Percentiles rank a stretch among this genome's conserved stretches.
phyloP scores from a whole-genome alignment of 2,113 vertebrate genomes.

The Zosterops pallidus region DNA sequence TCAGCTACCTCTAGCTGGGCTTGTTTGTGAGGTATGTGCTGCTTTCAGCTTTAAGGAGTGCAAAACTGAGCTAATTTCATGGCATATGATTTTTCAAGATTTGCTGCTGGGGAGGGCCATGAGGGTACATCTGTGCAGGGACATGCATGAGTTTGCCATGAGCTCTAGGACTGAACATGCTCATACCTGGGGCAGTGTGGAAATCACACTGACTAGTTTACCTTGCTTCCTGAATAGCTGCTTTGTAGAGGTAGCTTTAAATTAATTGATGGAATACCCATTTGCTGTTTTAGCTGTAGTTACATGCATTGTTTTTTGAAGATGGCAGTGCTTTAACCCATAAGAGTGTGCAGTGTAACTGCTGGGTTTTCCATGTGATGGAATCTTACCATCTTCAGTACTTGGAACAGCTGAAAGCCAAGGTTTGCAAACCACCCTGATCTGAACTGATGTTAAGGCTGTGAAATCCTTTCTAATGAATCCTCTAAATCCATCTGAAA shows the following conservation, averaged over 20 bases:
- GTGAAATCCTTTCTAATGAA: conserved; percentile 9
- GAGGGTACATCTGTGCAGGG: not conserved
- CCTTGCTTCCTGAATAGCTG: not conserved
- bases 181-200: not conserved
- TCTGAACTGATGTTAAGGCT: not conserved
- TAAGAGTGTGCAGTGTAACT: not conserved
- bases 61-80: not conserved
- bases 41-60: not conserved
- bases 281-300: not conserved
- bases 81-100: not conserved
- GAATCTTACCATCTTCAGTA: rapidly evolving
- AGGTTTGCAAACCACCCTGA: not conserved
- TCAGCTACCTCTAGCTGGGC: not conserved
- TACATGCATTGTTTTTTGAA: not conserved
- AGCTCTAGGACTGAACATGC: rapidly evolving
- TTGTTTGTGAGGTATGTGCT: not conserved
- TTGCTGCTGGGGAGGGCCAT: not conserved
- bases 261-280: not conserved
- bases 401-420: not conserved
- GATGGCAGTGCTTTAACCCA: not conserved
- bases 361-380: rapidly evolving
- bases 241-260: not conserved
- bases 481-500: conserved; percentile 8
- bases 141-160: not conserved
- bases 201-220: not conserved